Evolutionary conservation across 2,113 vertebrate genomes (phyloP).

Genomic region (Capricornis sumatraensis): DNA sequence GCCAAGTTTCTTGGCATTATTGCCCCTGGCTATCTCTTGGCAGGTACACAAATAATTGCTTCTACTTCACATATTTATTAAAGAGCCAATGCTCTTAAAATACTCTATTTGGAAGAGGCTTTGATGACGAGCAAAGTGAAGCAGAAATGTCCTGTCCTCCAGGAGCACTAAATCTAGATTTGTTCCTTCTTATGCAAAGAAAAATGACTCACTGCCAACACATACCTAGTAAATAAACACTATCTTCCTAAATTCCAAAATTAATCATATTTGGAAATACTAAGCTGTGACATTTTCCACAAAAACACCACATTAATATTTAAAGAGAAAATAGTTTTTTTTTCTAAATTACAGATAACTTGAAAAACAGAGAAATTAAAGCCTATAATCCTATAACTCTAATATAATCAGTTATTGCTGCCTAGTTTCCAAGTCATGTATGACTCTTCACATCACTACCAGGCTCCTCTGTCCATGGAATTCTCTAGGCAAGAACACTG

Average conservation of each 20-base stretch:
- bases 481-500: neutral
- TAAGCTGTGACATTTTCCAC: neutral
- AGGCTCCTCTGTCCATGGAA: neutral
- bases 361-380: neutral
- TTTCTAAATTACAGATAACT: neutral
- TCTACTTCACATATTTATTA: neutral
- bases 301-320: neutral
- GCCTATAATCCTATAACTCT: neutral
- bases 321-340: neutral
- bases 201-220: neutral
- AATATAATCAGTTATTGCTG: neutral
- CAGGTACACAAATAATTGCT: neutral
- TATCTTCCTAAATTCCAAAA: neutral
- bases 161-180: neutral
- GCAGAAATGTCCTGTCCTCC: neutral
- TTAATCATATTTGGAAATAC: neutral
- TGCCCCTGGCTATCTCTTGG: neutral
- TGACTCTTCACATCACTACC: neutral
- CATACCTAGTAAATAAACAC: neutral
- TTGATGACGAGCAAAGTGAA: neutral
- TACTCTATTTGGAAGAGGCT: neutral
- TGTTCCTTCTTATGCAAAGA: neutral
- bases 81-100: neutral
- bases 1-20: neutral
- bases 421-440: neutral